Percentiles rank a stretch among this genome's conserved stretches.
Conservation (phyloP, 1,140 invertebrate species). For the Tetramorium alpestre region DNA sequence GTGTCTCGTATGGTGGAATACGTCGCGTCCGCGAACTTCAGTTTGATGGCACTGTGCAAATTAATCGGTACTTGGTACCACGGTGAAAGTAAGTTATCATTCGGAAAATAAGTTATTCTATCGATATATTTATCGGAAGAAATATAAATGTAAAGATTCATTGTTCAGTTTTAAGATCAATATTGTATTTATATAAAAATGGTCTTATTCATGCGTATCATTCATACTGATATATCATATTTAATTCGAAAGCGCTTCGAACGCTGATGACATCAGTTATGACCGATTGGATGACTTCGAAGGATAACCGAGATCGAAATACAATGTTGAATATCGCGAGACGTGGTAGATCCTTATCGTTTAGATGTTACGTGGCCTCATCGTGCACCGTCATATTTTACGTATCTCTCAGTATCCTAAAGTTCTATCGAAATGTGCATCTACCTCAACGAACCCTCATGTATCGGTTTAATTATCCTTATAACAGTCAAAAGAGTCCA, state of each 20-base stretch:
- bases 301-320: neutral
- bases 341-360: neutral
- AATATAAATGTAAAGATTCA: neutral
- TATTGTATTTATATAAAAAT: neutral
- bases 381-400: neutral
- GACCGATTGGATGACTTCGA: conserved; percentile 12
- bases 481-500: conserved; percentile 81
- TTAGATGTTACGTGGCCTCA: neutral
- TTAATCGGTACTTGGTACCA: conserved; percentile 14
- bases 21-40: neutral
- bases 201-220: neutral
- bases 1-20: neutral
- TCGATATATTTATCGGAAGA: neutral
- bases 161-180: neutral
- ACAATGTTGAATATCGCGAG: conserved; percentile 6
- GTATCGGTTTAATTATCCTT: conserved; percentile 71
- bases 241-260: conserved; percentile 11
- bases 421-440: neutral
- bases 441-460: neutral
- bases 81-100: conserved; percentile 1
- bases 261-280: conserved; percentile 6
- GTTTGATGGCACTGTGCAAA: conserved; percentile 15
- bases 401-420: neutral
- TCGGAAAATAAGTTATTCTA: neutral
- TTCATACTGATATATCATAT: neutral